phyloP scores from a whole-genome alignment of 1,140 invertebrate genomes.

The Zaprionus camerounensis region DNA sequence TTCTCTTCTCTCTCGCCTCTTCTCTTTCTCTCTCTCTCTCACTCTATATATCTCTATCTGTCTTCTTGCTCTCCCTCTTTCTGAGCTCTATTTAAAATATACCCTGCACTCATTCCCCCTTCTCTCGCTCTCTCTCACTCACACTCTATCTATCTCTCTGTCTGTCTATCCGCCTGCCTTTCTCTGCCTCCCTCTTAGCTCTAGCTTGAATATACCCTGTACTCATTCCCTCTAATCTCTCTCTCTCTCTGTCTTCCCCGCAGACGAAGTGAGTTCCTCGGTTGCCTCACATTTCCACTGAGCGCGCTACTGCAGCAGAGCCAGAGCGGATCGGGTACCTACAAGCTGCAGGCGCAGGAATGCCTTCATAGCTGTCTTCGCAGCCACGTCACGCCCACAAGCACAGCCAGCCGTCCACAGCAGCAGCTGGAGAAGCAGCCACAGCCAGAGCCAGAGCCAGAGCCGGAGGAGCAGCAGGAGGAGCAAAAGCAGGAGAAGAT shows the following conservation, averaged over 20 bases:
- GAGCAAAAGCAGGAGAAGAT: not conserved
- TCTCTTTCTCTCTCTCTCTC: not conserved
- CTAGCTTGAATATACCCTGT: too few relatives aligned
- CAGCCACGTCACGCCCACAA: slow-evolving; percentile 31
- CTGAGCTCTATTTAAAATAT: too few relatives aligned
- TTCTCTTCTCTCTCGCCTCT: too few relatives aligned
- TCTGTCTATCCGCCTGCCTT: not conserved
- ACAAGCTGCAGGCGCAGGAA: slow-evolving; percentile 85
- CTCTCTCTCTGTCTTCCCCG: not conserved
- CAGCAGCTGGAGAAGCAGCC: not conserved
- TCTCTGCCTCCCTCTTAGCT: slow-evolving; percentile 60
- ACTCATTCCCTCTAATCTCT: too few relatives aligned
- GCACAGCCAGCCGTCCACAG: slow-evolving; percentile 27
- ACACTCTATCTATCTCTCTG: too few relatives aligned
- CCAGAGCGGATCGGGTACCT: slow-evolving; percentile 84
- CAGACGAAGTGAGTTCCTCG: slow-evolving; percentile 92
- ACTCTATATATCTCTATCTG: too few relatives aligned
- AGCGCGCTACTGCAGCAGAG: slow-evolving; percentile 87
- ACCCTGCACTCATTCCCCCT: too few relatives aligned
- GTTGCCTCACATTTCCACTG: slow-evolving; percentile 91
- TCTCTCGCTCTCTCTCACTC: too few relatives aligned
- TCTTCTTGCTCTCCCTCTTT: too few relatives aligned
- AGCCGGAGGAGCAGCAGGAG: not conserved
- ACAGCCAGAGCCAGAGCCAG: not conserved
- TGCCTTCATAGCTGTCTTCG: slow-evolving; percentile 66